Evolutionary conservation across 2,797 vertebrate species (phyloP).

Genomic region (Silurus aristotelis): DNA sequence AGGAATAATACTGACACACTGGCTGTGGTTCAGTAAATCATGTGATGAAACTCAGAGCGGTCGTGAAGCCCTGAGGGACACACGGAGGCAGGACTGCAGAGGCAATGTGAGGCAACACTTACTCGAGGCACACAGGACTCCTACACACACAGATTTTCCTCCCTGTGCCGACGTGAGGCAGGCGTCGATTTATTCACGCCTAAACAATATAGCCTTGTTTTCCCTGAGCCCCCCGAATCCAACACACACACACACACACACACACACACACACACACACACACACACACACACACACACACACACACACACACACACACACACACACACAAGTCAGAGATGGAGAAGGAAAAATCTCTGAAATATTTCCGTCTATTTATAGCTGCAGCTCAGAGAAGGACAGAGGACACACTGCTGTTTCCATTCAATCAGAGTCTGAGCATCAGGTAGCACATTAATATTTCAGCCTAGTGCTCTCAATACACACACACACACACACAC

Average conservation of each 20-base stretch:
- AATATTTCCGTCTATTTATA: constrained; percentile 55
- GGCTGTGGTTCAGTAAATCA: neutral
- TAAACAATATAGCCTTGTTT: constrained; percentile 41
- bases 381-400: constrained; percentile 31
- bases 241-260: neutral
- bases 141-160: neutral
- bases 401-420: constrained; percentile 54
- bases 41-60: neutral
- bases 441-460: constrained; percentile 70
- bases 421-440: constrained; percentile 67
- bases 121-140: neutral
- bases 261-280: too few relatives aligned
- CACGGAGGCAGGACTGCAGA: neutral
- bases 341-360: constrained; percentile 3
- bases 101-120: constrained; percentile 9
- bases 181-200: constrained; percentile 12
- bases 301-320: too few relatives aligned
- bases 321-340: constrained; percentile 2
- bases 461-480: constrained; percentile 59
- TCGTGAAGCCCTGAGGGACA: neutral
- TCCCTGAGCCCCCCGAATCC: neutral
- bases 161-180: neutral
- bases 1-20: neutral
- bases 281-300: too few relatives aligned
- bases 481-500: constrained; percentile 5